Conservation (phyloP, 2,797 vertebrate genomes). For the Babyrousa celebensis region DNA sequence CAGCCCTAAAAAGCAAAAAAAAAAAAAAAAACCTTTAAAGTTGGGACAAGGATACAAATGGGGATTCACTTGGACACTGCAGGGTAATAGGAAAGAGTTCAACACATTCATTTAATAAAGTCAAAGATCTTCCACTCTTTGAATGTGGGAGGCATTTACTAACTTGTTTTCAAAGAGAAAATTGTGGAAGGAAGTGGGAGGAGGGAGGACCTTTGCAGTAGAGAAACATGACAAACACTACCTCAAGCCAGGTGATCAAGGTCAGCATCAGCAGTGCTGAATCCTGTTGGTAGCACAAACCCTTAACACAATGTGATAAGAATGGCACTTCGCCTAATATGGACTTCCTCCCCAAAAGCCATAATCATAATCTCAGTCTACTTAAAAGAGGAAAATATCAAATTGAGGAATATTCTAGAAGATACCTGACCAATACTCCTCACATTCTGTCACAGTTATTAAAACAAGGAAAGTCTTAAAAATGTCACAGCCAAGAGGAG, state of each 20-base stretch:
- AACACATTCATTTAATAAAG: not conserved
- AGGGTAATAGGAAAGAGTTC: not conserved
- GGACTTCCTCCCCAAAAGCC: not conserved
- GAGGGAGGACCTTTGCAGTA: not conserved
- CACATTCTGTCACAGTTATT: not conserved
- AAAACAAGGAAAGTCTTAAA: not conserved
- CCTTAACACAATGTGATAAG: not conserved
- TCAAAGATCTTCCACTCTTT: not conserved
- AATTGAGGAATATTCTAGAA: not conserved
- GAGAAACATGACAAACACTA: not conserved
- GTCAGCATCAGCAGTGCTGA: not conserved
- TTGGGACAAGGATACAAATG: not conserved
- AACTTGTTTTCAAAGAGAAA: not conserved
- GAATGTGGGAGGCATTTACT: not conserved
- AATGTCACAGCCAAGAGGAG: not conserved
- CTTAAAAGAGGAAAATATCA: not conserved
- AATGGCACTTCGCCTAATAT: accelerated
- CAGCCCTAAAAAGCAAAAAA: too few species aligned
- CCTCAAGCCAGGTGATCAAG: not conserved
- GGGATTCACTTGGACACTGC: not conserved
- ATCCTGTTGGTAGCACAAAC: accelerated
- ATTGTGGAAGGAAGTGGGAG: not conserved
- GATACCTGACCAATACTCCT: not conserved
- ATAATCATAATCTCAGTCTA: not conserved
- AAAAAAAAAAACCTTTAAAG: too few species aligned